Base-by-base conservation (phyloP, 2,888 invertebrate species). In the Zelleria hepariella region DNA sequence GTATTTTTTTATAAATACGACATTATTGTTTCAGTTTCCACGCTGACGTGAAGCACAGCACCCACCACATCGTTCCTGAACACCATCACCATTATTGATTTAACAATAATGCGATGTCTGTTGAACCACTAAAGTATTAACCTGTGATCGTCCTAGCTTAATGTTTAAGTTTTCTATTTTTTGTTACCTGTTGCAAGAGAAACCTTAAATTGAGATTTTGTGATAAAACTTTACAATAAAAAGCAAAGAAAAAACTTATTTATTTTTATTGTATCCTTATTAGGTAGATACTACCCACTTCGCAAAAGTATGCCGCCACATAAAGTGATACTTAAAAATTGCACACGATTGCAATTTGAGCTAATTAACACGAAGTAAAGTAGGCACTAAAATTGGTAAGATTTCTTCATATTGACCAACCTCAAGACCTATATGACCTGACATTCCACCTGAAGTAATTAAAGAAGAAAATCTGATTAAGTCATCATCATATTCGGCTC, bases 11-110 rank as follows among this genome's bases (percentile, higher is more conserved):
- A 42, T 42, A 42, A 15, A 4, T 42, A 10, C 2, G n/a, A 7
- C 25, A 24, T 56, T 66, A 64, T 51, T 58, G 61, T 72, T 69
- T n/a, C 78, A 86, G 86, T 59, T 86, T 86, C 74, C 83, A 85
- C 63, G 86, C 86, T 47, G 78, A 80, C 59, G 83, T 86, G 60
- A 86, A 85, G 63, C 78, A 80, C 73, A 75, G 75, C 67, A 84
- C 81, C 57, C 82, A 85, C 67, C 84, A 86, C 67, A 68, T 80
- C 55, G 72, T 78, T 18, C 85, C 83, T 42, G 68, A 77, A 18
- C 75, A 82, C 61, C 71, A 75, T 53, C 72, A 74, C 60, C 72
- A 80, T 60, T 68, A 76, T 63, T 66, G 64, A 59, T 15, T 42
- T 15, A 42, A 42, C 32, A 2, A n/a, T 5, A 15, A 0, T 4